These are phyloP conservation scores for Propithecus coquereli DNA, from an alignment of 2,113 vertebrate species.

Conservation along the genomic window DNA sequence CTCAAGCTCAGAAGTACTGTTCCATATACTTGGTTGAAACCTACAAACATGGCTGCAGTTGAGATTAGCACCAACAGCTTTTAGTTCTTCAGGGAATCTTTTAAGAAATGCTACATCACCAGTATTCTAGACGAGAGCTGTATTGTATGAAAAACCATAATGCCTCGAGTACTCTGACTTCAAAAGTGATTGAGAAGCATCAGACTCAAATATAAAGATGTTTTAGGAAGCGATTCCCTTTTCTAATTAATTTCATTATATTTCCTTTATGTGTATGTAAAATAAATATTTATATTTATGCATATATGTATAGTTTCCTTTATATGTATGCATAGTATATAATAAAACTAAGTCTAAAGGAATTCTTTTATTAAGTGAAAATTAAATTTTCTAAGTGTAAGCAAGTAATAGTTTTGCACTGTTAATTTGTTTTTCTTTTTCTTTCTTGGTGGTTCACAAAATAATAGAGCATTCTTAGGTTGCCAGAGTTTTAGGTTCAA, in stretches of 20 bases:
- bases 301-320: neutral
- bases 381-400: neutral
- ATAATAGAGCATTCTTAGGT: neutral
- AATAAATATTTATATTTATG: neutral
- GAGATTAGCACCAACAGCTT: neutral
- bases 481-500: neutral
- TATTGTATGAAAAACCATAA: neutral
- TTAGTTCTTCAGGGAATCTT: neutral
- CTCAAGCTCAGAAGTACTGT: accelerated
- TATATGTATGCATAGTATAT: neutral
- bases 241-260: too few species aligned
- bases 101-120: neutral
- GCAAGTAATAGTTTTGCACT: neutral
- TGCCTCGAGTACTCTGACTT: neutral
- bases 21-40: neutral
- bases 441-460: neutral
- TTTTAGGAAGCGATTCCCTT: neutral
- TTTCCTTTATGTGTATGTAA: neutral
- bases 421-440: neutral
- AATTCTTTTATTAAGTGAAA: neutral
- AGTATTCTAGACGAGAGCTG: neutral
- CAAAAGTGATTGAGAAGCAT: neutral
- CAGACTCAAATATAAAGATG: neutral
- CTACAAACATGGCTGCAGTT: neutral
- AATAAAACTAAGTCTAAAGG: neutral